Percentiles rank a stretch among this genome's conserved stretches.
Conservation (phyloP, 2,797 vertebrate genomes). For the Sciurus carolinensis region DNA sequence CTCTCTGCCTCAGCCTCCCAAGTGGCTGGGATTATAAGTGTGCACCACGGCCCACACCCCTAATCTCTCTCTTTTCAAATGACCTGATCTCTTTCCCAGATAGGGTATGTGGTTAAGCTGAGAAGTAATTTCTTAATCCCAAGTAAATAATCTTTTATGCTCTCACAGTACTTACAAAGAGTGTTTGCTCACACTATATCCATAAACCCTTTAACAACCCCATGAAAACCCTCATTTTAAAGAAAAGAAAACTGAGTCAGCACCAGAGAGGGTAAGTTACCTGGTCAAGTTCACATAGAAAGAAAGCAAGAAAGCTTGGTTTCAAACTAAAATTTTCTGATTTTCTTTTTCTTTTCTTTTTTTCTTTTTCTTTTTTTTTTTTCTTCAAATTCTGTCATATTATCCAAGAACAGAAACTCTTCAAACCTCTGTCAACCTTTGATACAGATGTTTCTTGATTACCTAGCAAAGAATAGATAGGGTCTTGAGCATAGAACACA, state of each 20-base stretch:
- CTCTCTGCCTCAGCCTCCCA: no score
- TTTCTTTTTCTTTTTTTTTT: neutral
- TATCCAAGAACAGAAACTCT: neutral
- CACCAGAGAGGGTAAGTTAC: neutral
- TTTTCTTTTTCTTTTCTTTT: neutral
- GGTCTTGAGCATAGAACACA: neutral
- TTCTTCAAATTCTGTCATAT: neutral
- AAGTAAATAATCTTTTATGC: neutral
- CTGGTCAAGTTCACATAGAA: neutral
- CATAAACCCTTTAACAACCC: neutral
- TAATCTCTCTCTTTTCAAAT: conserved; percentile 15
- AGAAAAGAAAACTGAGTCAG: neutral
- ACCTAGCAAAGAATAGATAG: neutral
- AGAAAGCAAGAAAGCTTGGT: conserved; percentile 1
- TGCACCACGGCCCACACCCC: no score
- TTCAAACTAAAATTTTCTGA: neutral
- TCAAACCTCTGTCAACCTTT: neutral
- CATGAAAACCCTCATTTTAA: conserved; percentile 36
- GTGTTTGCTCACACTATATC: neutral
- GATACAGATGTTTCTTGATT: conserved; percentile 12
- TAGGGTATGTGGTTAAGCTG: neutral
- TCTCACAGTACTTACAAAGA: neutral
- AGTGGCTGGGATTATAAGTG: no score
- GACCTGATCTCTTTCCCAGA: neutral
- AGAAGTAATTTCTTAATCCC: neutral